Base-by-base conservation (phyloP, 1,140 invertebrate genomes). In the Cepaea nemoralis region DNA sequence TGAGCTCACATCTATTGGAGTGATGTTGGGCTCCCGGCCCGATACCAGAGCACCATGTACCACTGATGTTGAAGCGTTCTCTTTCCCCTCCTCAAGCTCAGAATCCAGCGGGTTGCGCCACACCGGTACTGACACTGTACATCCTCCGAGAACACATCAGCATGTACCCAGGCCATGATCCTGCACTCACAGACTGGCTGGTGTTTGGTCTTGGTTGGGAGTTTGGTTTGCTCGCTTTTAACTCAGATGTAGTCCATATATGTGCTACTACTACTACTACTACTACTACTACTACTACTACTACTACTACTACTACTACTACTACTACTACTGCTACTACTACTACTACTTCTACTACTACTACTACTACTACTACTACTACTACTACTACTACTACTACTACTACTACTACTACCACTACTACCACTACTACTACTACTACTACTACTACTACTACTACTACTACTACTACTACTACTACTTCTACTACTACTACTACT, bases 401-500 rank as follows among this genome's bases (percentile, higher is more conserved):
- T 14, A 24, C 66, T 31, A 24, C 66, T 31, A 12, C 66, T 31
- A 12, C 66, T 31, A 12, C 66, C 31, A 24, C 66, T 69, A 24
- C 66, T 31, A 12, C 14, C 31, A 24, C 66, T 31, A 24, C 66
- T 31, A 24, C 66, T 69, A 24, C 66, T 31, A 24, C 66, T 31
- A 22, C 66, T 19, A 12, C 14, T 31, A 12, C 12, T 14, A 16
- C 12, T 31, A 16, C 31, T 31, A 19, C 31, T 31, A 16, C 31
- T 19, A 16, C 45, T 37, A 14, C 74, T 22, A 10, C 40, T 22
- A 22, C 74, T 8, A 76, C 48, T 35, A 24, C 74, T 50, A 76
- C 74, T 48, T 24, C 37, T 50, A 76, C 74, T 76, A 42, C 37
- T 50, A 42, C 37, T 42, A 42, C 37, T 50, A 42, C 74, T 50